Percentiles rank a stretch among this genome's conserved stretches.
Evolutionary conservation across 30 jellyfish, hydroid and myxozoan species (phyloP).

Genomic region (Aurelia sp.): DNA sequence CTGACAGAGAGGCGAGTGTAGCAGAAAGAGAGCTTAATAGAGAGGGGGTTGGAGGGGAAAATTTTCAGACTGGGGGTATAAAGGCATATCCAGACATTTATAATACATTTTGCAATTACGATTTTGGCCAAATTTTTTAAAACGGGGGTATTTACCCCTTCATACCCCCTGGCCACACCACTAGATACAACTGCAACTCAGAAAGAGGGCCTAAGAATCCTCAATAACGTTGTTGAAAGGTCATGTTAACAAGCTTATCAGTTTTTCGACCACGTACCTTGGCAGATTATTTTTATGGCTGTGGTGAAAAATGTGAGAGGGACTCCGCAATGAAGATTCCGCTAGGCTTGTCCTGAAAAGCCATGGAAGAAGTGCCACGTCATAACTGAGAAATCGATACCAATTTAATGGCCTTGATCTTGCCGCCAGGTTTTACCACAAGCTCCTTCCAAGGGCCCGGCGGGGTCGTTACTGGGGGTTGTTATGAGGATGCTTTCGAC

Average conservation of each 20-base stretch:
- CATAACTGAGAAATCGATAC: neutral
- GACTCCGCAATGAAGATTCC: neutral
- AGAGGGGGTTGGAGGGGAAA: too few species aligned
- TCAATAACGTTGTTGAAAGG: constrained; percentile 5
- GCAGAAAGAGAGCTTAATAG: too few species aligned
- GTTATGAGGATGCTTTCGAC: too few species aligned
- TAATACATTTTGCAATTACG: too few species aligned
- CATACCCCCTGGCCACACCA: too few species aligned
- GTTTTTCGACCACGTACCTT: constrained; percentile 9
- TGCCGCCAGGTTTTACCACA: neutral
- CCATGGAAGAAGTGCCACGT: neutral
- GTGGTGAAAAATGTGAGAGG: constrained; percentile 8
- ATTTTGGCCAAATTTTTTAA: too few species aligned
- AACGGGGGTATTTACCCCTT: too few species aligned
- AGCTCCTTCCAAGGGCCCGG: neutral
- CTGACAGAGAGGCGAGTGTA: too few species aligned
- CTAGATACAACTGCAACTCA: neutral
- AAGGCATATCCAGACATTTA: too few species aligned
- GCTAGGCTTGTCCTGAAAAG: neutral
- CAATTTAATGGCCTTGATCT: constrained; percentile 2
- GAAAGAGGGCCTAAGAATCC: neutral
- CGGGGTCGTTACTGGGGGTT: too few species aligned
- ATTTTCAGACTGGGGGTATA: too few species aligned
- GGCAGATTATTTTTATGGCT: constrained; percentile 10
- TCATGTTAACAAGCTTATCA: constrained; percentile 24